Conservation (phyloP, 2,797 vertebrate genomes). For the Oreonectes daqikongensis region DNA sequence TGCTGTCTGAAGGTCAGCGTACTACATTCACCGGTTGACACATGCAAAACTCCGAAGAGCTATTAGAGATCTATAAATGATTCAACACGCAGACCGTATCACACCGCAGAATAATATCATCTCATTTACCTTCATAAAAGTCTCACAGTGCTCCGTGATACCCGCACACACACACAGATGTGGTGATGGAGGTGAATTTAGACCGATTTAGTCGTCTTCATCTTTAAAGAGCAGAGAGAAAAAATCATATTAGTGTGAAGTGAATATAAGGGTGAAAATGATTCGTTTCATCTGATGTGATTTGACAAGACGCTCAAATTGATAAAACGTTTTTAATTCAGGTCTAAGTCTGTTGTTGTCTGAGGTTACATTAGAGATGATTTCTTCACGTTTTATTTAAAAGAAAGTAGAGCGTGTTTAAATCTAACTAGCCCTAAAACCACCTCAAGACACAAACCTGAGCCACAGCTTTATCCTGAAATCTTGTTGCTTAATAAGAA, state of each 20-base stretch:
- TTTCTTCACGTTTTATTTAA: background rate
- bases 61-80: conserved; percentile 70
- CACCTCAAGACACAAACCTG: too few species aligned
- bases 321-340: conserved; percentile 38
- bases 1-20: conserved; percentile 78
- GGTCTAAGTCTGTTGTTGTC: conserved; percentile 25
- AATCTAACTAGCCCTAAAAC: too few species aligned
- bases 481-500: too few species aligned
- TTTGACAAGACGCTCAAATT: conserved; percentile 23
- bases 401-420: too few species aligned
- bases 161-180: conserved; percentile 7
- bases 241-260: conserved; percentile 23
- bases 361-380: conserved; percentile 4
- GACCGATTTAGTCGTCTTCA: conserved; percentile 22
- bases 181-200: conserved; percentile 17
- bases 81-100: conserved; percentile 47
- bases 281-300: conserved; percentile 22
- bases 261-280: conserved; percentile 1
- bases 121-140: conserved; percentile 52
- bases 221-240: conserved; percentile 41
- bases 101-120: conserved; percentile 20
- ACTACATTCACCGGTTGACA: conserved; percentile 74
- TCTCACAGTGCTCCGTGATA: conserved; percentile 39
- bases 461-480: too few species aligned
- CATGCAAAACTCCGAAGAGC: conserved; percentile 72